Conservation (phyloP, 2,888 invertebrate genomes). For the Meganola albula region DNA sequence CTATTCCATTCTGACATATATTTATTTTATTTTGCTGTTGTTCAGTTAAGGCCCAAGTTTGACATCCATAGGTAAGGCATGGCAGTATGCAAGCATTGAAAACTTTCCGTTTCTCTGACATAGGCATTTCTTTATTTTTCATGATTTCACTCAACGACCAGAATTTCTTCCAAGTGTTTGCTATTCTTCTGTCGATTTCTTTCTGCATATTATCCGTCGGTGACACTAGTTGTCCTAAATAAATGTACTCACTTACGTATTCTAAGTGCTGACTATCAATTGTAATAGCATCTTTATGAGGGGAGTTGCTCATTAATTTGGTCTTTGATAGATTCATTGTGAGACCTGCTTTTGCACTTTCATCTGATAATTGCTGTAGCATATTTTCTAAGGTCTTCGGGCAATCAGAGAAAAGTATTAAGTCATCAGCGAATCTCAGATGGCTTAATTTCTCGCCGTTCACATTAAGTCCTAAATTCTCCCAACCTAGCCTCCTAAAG, state of each 20-base stretch:
- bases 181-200: constrained; percentile 14
- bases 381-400: constrained; percentile 7
- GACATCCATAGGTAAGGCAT: constrained; percentile 7
- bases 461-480: not conserved
- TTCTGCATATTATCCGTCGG: constrained; percentile 12
- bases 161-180: constrained; percentile 13
- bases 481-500: not conserved
- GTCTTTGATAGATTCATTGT: constrained; percentile 14
- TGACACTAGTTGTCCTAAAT: constrained; percentile 14
- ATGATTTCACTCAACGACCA: constrained; percentile 8
- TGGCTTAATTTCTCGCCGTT: not conserved
- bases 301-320: constrained; percentile 13
- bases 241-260: constrained; percentile 16
- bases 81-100: constrained; percentile 8
- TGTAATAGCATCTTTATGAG: not conserved
- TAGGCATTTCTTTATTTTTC: constrained; percentile 2
- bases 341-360: constrained; percentile 11
- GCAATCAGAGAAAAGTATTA: constrained; percentile 3
- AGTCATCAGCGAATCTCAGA: not conserved
- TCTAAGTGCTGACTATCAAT: constrained; percentile 7
- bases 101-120: constrained; percentile 1
- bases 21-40: not conserved
- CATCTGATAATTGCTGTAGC: constrained; percentile 7
- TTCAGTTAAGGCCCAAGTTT: constrained; percentile 8
- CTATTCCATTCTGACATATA: no score